Percentiles rank a stretch among this genome's conserved stretches.
phyloP scores from a whole-genome alignment of 2,797 vertebrate genomes.

The Spea hammondii region DNA sequence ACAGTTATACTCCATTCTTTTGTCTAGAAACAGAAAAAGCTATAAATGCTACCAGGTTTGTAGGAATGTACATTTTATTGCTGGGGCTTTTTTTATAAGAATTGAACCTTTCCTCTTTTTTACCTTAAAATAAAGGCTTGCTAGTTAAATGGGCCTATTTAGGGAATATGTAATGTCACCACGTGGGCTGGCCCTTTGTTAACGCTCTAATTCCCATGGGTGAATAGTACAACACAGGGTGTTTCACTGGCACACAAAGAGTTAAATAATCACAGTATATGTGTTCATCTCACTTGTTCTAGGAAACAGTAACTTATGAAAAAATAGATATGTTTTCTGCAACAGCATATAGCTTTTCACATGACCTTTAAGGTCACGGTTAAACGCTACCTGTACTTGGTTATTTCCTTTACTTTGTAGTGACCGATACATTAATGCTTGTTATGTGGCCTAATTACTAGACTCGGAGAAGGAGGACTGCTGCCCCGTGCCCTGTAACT shows the following conservation, averaged over 20 bases:
- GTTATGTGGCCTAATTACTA: slow-evolving; percentile 72
- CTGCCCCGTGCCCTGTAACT: slow-evolving; percentile 67
- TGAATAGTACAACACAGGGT: no score
- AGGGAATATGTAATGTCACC: neutral
- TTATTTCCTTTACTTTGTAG: slow-evolving; percentile 58
- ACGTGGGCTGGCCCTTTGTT: no score
- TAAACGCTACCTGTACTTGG: slow-evolving; percentile 65
- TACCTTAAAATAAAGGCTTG: slow-evolving; percentile 19
- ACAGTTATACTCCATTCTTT: slow-evolving; percentile 37
- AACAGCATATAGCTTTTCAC: slow-evolving; percentile 62
- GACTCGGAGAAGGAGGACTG: slow-evolving; percentile 72
- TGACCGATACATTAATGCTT: slow-evolving; percentile 54
- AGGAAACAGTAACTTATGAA: no score
- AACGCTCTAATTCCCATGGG: no score
- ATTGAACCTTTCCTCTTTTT: slow-evolving; percentile 37
- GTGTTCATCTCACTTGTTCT: no score
- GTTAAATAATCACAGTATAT: no score
- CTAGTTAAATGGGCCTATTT: slow-evolving; percentile 32
- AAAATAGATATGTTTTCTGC: neutral
- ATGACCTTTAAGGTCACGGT: slow-evolving; percentile 69
- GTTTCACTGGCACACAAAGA: no score
- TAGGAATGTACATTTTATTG: slow-evolving; percentile 42
- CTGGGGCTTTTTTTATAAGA: slow-evolving; percentile 30
- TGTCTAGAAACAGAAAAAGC: slow-evolving; percentile 23
- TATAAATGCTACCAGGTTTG: slow-evolving; percentile 27